These are phyloP conservation scores for Ricordea florida DNA, from an alignment of 92 coral and sea anemone species.

Conservation along the genomic window DNA sequence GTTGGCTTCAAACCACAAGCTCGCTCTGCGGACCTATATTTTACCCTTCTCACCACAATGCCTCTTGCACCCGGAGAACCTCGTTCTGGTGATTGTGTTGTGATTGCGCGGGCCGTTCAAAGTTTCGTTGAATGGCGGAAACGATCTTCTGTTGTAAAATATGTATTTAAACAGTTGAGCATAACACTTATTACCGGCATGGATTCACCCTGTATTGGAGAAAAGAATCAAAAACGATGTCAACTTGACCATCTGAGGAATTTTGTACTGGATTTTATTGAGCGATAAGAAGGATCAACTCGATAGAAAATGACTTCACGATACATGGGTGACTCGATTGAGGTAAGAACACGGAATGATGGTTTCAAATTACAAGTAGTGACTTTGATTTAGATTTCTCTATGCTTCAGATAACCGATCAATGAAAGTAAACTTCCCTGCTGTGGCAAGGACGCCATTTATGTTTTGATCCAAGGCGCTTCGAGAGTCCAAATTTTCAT, in stretches of 20 bases:
- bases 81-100: constrained; percentile 29
- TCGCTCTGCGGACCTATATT: no score
- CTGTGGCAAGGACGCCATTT: no score
- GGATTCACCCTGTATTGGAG: not conserved
- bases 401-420: no score
- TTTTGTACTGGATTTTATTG: not conserved
- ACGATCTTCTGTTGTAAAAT: constrained; percentile 22
- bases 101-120: constrained; percentile 84
- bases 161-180: not conserved
- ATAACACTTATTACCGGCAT: not conserved
- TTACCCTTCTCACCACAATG: no score
- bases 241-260: not conserved
- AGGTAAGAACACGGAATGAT: constrained; percentile 55
- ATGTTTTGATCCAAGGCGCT: no score
- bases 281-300: not conserved
- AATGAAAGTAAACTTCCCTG: no score
- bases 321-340: constrained; percentile 92
- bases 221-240: not conserved
- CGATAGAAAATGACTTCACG: constrained; percentile 71
- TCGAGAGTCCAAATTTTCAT: no score
- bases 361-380: constrained; percentile 18
- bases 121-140: constrained; percentile 64
- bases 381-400: no score
- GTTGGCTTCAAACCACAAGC: no score
- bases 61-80: constrained; percentile 27